These are phyloP conservation scores for Eilema caniola DNA, from an alignment of 2,888 invertebrate genomes.

Conservation along the genomic window DNA sequence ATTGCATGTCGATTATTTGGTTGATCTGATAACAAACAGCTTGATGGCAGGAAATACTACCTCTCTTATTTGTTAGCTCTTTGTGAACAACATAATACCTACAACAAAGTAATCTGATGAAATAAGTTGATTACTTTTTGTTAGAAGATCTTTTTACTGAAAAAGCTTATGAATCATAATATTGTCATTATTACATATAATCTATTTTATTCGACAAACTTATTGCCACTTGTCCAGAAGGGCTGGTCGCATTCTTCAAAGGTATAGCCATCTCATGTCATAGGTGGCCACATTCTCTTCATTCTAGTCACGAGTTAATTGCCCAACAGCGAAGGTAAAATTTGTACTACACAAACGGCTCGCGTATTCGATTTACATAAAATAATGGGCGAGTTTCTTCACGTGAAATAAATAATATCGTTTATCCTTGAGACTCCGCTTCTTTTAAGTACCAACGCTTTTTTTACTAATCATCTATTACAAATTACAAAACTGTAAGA, in stretches of 20 bases:
- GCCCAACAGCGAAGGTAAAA: slow-evolving; percentile 7
- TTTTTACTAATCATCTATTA: no score
- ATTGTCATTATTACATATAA: no score
- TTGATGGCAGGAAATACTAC: slow-evolving; percentile 15
- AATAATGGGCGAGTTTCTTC: slow-evolving; percentile 1
- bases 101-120: neutral
- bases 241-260: neutral
- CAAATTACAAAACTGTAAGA: no score
- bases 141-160: no score
- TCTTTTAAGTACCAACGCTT: no score
- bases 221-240: no score
- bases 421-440: neutral
- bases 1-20: slow-evolving; percentile 14
- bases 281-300: neutral
- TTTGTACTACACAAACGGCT: neutral
- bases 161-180: no score
- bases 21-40: slow-evolving; percentile 13
- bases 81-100: neutral
- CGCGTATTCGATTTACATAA: slow-evolving; percentile 9
- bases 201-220: no score
- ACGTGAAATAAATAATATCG: neutral
- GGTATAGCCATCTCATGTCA: neutral
- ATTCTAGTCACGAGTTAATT: slow-evolving; percentile 5
- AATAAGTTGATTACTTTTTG: neutral
- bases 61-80: neutral